A percentile compares a stretch with the other conserved stretches of the same genome.
These are phyloP conservation scores for Trissonchulus sp. DNA, from an alignment of 2,888 invertebrate species.

Conservation along the genomic window DNA sequence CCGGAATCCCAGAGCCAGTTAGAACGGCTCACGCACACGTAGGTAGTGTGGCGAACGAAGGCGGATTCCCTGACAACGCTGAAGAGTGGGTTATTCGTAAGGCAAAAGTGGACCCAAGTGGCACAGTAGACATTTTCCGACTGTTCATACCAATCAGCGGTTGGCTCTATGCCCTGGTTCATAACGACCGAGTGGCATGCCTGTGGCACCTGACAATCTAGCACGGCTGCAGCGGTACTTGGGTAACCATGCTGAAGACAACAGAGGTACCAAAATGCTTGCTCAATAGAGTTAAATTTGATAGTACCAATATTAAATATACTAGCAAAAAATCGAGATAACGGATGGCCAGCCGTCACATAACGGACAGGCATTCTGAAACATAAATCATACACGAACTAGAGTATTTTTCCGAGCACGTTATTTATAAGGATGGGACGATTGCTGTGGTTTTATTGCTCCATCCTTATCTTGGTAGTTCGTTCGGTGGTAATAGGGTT, in stretches of 20 bases:
- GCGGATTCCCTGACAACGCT: neutral
- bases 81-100: neutral
- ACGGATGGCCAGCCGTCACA: too few relatives aligned
- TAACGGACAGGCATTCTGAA: too few relatives aligned
- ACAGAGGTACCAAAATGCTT: too few relatives aligned
- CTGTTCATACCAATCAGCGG: neutral
- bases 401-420: neutral
- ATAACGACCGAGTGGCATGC: neutral
- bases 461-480: too few relatives aligned
- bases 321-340: too few relatives aligned
- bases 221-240: slow-evolving; percentile 3
- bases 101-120: neutral
- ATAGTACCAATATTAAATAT: too few relatives aligned
- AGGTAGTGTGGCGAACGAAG: neutral
- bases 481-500: too few relatives aligned
- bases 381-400: too few relatives aligned
- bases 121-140: neutral
- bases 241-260: too few relatives aligned
- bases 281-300: too few relatives aligned
- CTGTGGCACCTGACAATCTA: too few relatives aligned
- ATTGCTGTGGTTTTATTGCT: too few relatives aligned
- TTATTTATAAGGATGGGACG: neutral
- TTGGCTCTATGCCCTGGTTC: neutral
- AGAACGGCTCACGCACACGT: neutral
- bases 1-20: slow-evolving; percentile 1